phyloP scores from a whole-genome alignment of 2,888 invertebrate species.

The Dryococelus australis region DNA sequence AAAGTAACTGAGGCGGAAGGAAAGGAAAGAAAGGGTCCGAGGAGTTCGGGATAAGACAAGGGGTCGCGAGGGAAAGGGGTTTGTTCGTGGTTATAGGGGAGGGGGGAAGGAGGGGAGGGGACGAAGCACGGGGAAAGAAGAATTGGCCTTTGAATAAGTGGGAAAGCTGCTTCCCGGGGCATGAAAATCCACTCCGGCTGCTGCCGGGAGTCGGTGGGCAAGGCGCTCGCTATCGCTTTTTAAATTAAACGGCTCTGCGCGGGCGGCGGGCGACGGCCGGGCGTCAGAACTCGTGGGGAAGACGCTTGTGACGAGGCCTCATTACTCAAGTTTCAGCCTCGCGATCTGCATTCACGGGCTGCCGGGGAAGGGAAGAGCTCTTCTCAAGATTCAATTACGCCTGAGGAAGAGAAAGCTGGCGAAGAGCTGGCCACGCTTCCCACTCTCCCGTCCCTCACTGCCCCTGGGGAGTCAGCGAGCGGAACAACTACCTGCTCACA shows the following conservation, averaged over 20 bases:
- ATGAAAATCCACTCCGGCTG: constrained; percentile 25
- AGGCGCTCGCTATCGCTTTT: background rate
- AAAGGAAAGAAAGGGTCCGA: constrained; percentile 17
- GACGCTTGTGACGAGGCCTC: background rate
- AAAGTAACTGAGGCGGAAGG: constrained; percentile 34
- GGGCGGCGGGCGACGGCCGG: background rate
- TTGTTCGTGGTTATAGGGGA: background rate
- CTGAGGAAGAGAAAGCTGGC: background rate
- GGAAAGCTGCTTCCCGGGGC: constrained; percentile 34
- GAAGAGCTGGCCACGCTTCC: background rate
- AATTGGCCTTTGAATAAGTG: constrained; percentile 40
- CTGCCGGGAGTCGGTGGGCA: background rate
- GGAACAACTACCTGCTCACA: no score
- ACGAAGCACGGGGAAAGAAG: constrained; percentile 32
- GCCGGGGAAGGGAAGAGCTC: background rate
- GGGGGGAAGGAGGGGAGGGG: background rate
- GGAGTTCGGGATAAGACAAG: background rate
- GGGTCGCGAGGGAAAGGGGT: background rate
- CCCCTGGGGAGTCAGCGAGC: background rate
- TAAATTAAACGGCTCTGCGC: background rate
- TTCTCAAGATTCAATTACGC: background rate
- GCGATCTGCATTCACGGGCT: background rate
- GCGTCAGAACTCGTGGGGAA: background rate
- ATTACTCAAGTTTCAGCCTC: constrained; percentile 9
- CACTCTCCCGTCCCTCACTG: background rate